Percentiles rank a stretch among this genome's conserved stretches.
These are phyloP conservation scores for Ormyrus labotus DNA, from an alignment of 2,888 invertebrate species.

Conservation along the genomic window DNA sequence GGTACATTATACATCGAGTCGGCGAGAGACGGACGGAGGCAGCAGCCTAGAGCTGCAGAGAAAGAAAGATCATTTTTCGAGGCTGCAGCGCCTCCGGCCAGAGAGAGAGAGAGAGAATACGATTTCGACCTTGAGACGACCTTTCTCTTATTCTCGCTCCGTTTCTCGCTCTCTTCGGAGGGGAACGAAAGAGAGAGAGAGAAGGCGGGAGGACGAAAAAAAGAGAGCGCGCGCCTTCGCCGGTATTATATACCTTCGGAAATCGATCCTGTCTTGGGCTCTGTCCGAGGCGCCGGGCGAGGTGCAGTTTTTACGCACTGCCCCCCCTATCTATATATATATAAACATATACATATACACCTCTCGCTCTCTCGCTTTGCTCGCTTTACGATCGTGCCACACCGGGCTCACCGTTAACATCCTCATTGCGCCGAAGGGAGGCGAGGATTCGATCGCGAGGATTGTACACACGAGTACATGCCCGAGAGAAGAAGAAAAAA, in stretches of 20 bases:
- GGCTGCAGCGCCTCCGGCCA: not conserved
- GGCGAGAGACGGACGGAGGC: no score
- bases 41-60: not conserved
- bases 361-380: conserved; percentile 2
- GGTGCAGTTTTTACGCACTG: conserved; percentile 17
- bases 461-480: conserved; percentile 14
- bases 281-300: conserved; percentile 35
- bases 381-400: conserved; percentile 29
- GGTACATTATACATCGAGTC: no score
- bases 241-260: conserved; percentile 2
- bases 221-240: not conserved
- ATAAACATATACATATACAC: not conserved
- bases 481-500: not conserved
- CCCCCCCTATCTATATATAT: no score
- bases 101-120: conserved; percentile 4
- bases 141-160: conserved; percentile 38
- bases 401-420: conserved; percentile 31
- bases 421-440: conserved; percentile 10
- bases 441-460: not conserved
- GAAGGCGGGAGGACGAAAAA: not conserved
- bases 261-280: conserved; percentile 34
- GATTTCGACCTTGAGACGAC: conserved; percentile 56
- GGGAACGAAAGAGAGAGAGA: not conserved
- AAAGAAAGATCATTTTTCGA: conserved; percentile 41
- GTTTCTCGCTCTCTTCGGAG: not conserved